Evolutionary conservation across 2,888 invertebrate genomes (phyloP), one percentile per base, ranked within the genome.

Genomic region (Pachymerium ferrugineum): DNA sequence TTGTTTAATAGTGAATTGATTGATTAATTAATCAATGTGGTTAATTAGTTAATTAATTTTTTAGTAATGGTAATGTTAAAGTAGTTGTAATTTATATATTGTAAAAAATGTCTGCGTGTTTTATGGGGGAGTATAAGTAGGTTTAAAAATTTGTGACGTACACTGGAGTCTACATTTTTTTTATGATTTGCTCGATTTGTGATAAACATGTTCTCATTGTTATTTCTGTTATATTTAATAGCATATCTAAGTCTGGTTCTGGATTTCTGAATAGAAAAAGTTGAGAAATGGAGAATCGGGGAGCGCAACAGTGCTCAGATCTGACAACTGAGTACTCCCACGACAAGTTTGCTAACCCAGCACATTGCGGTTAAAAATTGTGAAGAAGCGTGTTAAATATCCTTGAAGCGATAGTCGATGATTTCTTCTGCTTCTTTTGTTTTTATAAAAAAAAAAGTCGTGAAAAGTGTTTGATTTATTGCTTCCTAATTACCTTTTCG

Each of bases 391-490:
- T n/a, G n/a, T n/a, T n/a, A n/a, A n/a, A n/a, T n/a, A n/a, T n/a
- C n/a, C n/a, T n/a, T n/a, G n/a, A n/a, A n/a, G n/a, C n/a, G n/a
- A n/a, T n/a, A n/a, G n/a, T n/a, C n/a, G n/a, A n/a, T n/a, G n/a
- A n/a, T n/a, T n/a, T 54, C 54, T 54, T 25, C 25, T 54, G 54
- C 54, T 54, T 54, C 54, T 54, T 28, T n/a, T n/a, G n/a, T n/a
- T n/a, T n/a, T n/a, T n/a, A n/a, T n/a, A n/a, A n/a, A n/a, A n/a
- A n/a, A n/a, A n/a, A n/a, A 54, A 54, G 28, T 54, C 28, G 54
- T 54, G 54, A 54, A 54, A 25, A 54, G 54, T 25, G 54, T 54
- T 54, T 54, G 54, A 54, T 54, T 25, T 54, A 25, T 54, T 54
- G 8, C 54, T 54, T 22, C 54, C n/a, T 25, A 12, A 10, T 54